Evolutionary conservation across 2,113 vertebrate species (phyloP).

Genomic region (Carassius gibelio): DNA sequence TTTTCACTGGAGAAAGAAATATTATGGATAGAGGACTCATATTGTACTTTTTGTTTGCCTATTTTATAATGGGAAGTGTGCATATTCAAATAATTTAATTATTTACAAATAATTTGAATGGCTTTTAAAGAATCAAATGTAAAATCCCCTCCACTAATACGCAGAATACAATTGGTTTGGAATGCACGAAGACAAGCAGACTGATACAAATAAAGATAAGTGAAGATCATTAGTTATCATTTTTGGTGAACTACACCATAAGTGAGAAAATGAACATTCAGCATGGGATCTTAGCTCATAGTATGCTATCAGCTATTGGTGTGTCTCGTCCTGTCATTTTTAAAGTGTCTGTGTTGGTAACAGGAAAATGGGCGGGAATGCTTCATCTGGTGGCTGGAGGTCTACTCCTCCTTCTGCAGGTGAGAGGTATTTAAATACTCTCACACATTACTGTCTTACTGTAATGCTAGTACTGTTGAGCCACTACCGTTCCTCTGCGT

Average conservation of each 20-base stretch:
- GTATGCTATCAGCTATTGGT: background rate
- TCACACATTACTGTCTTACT: background rate
- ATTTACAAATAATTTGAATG: too few species aligned
- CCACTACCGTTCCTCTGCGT: background rate
- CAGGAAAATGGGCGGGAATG: conserved; percentile 89
- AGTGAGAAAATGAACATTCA: background rate
- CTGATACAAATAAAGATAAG: too few species aligned
- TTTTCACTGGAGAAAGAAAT: too few species aligned
- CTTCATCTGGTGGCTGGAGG: conserved; percentile 84
- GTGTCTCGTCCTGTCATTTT: background rate
- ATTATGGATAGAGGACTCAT: too few species aligned
- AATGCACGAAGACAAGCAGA: too few species aligned
- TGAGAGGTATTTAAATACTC: conserved; percentile 64
- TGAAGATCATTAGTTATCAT: background rate
- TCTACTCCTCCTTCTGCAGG: conserved; percentile 93
- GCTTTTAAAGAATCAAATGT: too few species aligned
- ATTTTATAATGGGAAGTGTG: too few species aligned
- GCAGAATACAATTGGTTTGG: too few species aligned
- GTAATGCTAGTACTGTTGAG: background rate
- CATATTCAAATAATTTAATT: too few species aligned
- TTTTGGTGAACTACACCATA: background rate
- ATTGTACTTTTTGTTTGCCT: too few species aligned
- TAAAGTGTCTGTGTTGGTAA: conserved; percentile 15
- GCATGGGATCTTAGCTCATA: background rate
- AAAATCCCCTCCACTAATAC: too few species aligned